These are phyloP conservation scores for Podiceps cristatus DNA, from an alignment of 2,113 vertebrate species.

Conservation along the genomic window DNA sequence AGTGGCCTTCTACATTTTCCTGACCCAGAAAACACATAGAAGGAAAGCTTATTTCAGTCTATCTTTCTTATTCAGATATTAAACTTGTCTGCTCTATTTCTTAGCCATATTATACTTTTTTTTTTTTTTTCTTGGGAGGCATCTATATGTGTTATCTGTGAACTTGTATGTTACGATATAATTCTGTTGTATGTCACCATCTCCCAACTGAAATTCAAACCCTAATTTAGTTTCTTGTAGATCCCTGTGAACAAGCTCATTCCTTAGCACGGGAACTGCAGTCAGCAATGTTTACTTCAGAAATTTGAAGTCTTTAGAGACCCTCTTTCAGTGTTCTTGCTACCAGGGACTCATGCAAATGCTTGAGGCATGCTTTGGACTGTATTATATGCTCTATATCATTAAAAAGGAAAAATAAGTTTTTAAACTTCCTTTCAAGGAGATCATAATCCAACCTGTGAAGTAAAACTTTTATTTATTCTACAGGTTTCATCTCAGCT, in stretches of 20 bases:
- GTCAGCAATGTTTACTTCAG: background rate
- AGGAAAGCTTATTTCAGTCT: background rate
- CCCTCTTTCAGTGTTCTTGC: background rate
- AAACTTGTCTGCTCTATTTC: background rate
- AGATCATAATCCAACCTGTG: background rate
- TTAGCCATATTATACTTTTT: background rate
- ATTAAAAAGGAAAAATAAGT: too few species aligned
- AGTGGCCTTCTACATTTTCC: background rate
- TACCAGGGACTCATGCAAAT: background rate
- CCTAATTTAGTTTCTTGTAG: background rate
- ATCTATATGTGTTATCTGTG: background rate
- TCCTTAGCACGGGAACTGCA: background rate
- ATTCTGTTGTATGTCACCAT: background rate
- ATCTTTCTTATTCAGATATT: background rate
- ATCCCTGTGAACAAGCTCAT: background rate
- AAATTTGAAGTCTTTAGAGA: background rate
- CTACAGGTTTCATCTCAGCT: background rate
- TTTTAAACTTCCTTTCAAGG: background rate
- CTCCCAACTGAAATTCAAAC: background rate
- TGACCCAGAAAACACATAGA: background rate
- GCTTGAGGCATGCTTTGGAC: background rate
- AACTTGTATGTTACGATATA: background rate
- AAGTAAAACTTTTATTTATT: background rate
- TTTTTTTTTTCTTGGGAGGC: too few species aligned
- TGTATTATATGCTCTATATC: fast-evolving